Conservation (phyloP, 2,888 invertebrate genomes). For the Ichneumoninae sp. region DNA sequence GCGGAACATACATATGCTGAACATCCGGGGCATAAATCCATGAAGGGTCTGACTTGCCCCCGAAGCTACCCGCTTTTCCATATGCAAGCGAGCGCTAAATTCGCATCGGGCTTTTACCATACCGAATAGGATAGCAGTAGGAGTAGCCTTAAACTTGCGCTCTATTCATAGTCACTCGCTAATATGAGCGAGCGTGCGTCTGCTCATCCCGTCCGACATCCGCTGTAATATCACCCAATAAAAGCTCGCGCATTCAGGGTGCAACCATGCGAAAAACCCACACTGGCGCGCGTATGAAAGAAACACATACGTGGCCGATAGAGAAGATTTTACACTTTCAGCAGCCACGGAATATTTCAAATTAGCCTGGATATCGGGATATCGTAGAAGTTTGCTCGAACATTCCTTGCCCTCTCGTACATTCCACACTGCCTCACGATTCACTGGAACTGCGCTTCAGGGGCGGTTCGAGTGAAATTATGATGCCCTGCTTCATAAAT, state of each 20-base stretch:
- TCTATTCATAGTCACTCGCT: slow-evolving; percentile 75
- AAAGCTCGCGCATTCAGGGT: slow-evolving; percentile 46
- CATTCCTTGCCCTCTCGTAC: background rate
- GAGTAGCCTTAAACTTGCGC: slow-evolving; percentile 76
- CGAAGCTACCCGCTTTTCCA: slow-evolving; percentile 38
- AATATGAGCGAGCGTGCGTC: slow-evolving; percentile 31
- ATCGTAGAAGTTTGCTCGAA: background rate
- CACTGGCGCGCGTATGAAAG: slow-evolving; percentile 10
- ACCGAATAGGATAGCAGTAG: background rate
- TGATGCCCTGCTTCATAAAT: no score
- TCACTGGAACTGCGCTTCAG: no score
- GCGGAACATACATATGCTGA: slow-evolving; percentile 16
- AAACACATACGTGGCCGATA: background rate
- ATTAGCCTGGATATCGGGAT: slow-evolving; percentile 5
- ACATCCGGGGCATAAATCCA: slow-evolving; percentile 73
- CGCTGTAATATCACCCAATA: slow-evolving; percentile 51
- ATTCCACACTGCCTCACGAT: background rate
- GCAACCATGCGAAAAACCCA: slow-evolving; percentile 31
- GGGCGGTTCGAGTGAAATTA: no score
- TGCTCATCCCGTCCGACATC: slow-evolving; percentile 4
- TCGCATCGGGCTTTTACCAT: slow-evolving; percentile 28
- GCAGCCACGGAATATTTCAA: slow-evolving; percentile 2
- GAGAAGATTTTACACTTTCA: slow-evolving; percentile 17
- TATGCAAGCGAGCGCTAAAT: slow-evolving; percentile 49
- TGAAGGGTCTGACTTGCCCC: slow-evolving; percentile 64